Evolutionary conservation across 2,797 vertebrate species (phyloP), one percentile per base, ranked within the genome.

Genomic region (Tamandua tetradactyla): DNA sequence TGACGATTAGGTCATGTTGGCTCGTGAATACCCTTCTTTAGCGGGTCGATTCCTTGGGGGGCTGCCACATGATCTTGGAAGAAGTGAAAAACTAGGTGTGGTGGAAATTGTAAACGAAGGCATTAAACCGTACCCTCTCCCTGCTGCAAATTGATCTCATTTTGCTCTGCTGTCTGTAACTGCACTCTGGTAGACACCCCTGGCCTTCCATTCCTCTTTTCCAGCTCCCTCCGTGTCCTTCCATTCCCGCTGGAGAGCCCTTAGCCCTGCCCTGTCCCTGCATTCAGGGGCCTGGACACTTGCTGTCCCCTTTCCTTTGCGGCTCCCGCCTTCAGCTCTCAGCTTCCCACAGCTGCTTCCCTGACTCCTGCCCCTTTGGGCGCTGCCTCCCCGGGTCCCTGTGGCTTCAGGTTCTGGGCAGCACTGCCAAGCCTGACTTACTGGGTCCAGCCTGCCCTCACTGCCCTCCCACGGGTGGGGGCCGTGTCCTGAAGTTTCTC

Each of bases 111-210:
- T 25, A 15, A 10, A 11, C 18, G 8, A 27, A 64, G 80, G 11
- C 13, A 0, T 2, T 1, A 4, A 25, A 12, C 2, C 0, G 0
- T 32, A 0, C 6, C 52, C 3, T n/a, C 7, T 13, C 7, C n/a
- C 27, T 3, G 1, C 17, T 12, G 7, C 23, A 5, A 1, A 0
- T 32, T 5, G 22, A 0, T 3, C 30, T 23, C 6, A 0, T 25
- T 0, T 23, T 0, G 3, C 30, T 9, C 27, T 10, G 22, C 22
- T 2, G 4, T 5, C 27, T 42, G 35, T 44, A 22, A 4, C 7
- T 32, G 15, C 18, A 22, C 18, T 25, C 32, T 3, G 0, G 14
- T 4, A 17, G 32, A n/a, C 1, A 23, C 18, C 18, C n/a, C n/a
- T n/a, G n/a, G n/a, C n/a, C n/a, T n/a, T n/a, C n/a, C n/a, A n/a